Evolutionary conservation across 2,797 vertebrate species (phyloP), one percentile per base, ranked within the genome.

Genomic region (Schizothorax lantsangensis): DNA sequence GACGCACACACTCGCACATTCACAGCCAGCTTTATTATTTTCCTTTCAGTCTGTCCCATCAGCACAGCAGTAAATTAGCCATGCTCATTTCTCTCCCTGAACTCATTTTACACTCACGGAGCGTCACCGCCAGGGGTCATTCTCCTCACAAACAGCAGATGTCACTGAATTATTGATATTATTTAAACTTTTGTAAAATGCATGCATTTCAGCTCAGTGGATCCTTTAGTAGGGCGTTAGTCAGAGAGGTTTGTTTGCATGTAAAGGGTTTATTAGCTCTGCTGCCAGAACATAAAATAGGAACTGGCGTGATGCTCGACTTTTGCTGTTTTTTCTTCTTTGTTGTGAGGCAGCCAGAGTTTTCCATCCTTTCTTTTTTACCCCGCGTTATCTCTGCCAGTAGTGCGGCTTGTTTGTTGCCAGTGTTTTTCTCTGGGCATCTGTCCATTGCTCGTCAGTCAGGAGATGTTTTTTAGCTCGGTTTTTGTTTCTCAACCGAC

Each of bases 61-160:
- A 87, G 88, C 57, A 82, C 85, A 81, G 62, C 82, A 66, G 74
- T 86, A 89, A 90, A 91, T 89, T 86, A 91, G 88, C 78, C 66
- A 71, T 81, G 72, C 86, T 90, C 78, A 89, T 89, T 91, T 86
- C 87, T 89, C 84, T 89, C 86, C 79, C 68, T 87, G 88, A 90
- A 92, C 89, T 88, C 47, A 91, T 91, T 91, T 91, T 84, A 86
- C 85, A 83, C 84, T 85, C 86, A n/a, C 40, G 54, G 40, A 79
- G 84, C 52, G 36, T 84, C 78, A 68, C 84, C 84, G 83, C 87
- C 85, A 88, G 75, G 78, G 81, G 79, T 86, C 88, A 79, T 54
- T 84, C 57, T 62, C 74, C 17, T 82, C 83, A 88, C 79, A 82
- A 83, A 88, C 81, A 87, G 83, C 84, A 88, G 85, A 86, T 89